Evolutionary conservation across 35 echinoderm and acorn worm genomes (phyloP), one percentile per base, ranked within the genome.

Genomic region (Lytechinus pictus): DNA sequence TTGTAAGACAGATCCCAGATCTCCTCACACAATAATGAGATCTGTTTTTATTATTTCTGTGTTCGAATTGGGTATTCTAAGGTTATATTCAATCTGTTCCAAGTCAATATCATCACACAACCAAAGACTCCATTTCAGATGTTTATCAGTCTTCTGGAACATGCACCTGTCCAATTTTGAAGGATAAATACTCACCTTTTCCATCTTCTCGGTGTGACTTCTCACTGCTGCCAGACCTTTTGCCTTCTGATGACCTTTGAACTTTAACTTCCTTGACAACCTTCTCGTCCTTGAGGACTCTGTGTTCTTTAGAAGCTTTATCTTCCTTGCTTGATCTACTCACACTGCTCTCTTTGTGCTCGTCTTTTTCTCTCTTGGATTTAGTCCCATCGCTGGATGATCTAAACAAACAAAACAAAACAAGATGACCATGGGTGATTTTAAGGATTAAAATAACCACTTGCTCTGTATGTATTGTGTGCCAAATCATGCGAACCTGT

Each of bases 191-290:
- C 28, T 95, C 87, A 95, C 53, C 87, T 60, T 95, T 95, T 28
- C 95, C 95, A 87, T 95, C 95, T 10, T 92, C 95, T 61, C 96
- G n/a, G 29, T 97, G 96, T 52, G 91, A 44, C 86, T 94, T 95
- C 61, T 97, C 94, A 54, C 94, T 91, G 54, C 94, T 86, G 28
- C 27, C 89, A 19, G 89, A 86, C 95, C 54, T 96, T 44, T 95
- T 87, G 57, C 52, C 19, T 4, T 90, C 92, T 11, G 92, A 54
- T 44, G 55, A 54, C 87, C 95, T 96, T 91, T 96, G 95, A 55
- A 94, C 97, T 61, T 97, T 97, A 21, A 51, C 95, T 52, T 89
- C 66, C 89, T 92, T 96, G 53, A 61, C 16, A 13, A 21, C 55
- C 53, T 96, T 96, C 27, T 96, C 96, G 21, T 94, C 96, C 54